These are phyloP conservation scores for Arremon aurantiirostris DNA, from an alignment of 2,797 vertebrate genomes.

Conservation along the genomic window DNA sequence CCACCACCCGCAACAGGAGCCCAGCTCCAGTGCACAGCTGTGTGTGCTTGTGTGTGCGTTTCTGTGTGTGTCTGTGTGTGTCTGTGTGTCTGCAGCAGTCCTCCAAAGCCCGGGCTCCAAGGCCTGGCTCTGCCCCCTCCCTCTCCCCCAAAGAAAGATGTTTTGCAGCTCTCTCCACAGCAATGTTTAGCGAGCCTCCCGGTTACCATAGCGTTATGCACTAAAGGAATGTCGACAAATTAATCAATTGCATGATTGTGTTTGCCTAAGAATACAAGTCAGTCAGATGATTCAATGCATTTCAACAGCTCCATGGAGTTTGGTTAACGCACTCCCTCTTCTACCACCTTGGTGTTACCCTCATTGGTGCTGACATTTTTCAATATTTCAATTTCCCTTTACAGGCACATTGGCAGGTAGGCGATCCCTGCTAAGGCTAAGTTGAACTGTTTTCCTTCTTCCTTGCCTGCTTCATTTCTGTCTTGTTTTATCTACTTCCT, in stretches of 20 bases:
- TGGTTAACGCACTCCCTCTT: not conserved
- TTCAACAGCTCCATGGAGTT: slow-evolving; percentile 8
- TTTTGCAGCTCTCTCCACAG: not conserved
- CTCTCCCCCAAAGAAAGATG: not conserved
- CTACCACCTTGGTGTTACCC: not conserved
- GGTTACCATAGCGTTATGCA: slow-evolving; percentile 5
- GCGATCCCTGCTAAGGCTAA: slow-evolving; percentile 17
- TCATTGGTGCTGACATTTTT: not conserved
- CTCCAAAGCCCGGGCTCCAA: not conserved
- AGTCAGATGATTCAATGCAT: not conserved
- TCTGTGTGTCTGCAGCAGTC: too few relatives aligned
- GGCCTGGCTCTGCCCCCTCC: not conserved
- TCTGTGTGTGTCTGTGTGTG: not conserved
- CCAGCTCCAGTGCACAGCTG: accelerated
- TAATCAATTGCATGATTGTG: slow-evolving; percentile 42
- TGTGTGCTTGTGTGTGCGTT: accelerated
- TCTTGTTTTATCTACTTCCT: not conserved
- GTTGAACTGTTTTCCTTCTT: not conserved
- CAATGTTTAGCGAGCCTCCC: not conserved
- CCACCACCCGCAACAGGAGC: not conserved
- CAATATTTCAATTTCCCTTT: not conserved
- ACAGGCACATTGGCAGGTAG: not conserved
- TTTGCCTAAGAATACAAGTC: slow-evolving; percentile 42
- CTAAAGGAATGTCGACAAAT: slow-evolving; percentile 23
- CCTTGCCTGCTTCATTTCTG: not conserved